Conservation (phyloP, 2,113 vertebrate species). For the Telmatochromis brichardi region DNA sequence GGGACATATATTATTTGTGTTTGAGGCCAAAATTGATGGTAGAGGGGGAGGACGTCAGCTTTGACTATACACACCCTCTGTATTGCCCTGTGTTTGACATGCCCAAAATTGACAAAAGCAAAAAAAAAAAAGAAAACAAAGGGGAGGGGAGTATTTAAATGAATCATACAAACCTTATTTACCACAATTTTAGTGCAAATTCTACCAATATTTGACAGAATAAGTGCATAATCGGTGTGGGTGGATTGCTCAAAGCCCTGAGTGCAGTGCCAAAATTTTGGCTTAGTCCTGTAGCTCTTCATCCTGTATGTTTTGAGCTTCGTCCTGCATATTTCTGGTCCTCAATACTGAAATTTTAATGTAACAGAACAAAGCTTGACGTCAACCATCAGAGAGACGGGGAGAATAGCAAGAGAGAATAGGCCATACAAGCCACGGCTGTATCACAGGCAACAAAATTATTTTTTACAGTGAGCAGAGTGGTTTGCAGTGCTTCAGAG, state of each 20-base stretch:
- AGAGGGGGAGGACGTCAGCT: background rate
- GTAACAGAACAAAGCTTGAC: background rate
- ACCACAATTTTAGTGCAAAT: background rate
- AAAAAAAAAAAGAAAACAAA: background rate
- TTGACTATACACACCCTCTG: background rate
- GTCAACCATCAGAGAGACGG: background rate
- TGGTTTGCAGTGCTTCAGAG: background rate
- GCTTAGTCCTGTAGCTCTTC: background rate
- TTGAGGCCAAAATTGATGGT: background rate
- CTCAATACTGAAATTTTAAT: background rate
- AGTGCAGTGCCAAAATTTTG: background rate
- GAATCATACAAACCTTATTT: background rate
- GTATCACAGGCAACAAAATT: background rate
- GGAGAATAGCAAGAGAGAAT: background rate
- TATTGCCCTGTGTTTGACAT: background rate
- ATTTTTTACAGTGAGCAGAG: background rate
- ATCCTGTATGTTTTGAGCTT: background rate
- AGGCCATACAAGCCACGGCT: background rate
- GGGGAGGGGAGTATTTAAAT: background rate
- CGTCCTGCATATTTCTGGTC: background rate
- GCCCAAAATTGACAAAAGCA: background rate
- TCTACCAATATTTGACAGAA: background rate
- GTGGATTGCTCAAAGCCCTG: background rate
- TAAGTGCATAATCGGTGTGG: background rate
- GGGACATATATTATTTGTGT: background rate